These are phyloP conservation scores for Epizoanthus stellaris DNA, from an alignment of 92 coral and sea anemone genomes.

Conservation along the genomic window DNA sequence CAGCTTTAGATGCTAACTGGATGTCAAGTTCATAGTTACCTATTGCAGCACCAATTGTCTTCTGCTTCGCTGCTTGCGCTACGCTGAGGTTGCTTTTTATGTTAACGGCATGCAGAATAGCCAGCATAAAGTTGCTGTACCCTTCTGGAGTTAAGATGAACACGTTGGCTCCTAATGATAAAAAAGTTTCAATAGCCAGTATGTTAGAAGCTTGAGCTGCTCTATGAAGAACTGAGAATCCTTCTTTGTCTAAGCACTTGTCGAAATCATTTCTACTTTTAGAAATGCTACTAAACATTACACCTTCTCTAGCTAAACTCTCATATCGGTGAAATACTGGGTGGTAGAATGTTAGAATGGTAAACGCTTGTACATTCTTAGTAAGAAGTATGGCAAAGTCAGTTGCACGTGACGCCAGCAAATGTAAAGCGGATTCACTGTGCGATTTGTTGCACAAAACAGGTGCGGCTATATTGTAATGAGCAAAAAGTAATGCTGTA, in stretches of 20 bases:
- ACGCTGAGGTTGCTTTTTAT: not conserved
- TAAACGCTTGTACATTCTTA: no score
- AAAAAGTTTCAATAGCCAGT: not conserved
- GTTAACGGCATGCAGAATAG: not conserved
- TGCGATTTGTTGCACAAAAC: not conserved
- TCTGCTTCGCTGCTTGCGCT: not conserved
- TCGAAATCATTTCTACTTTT: not conserved
- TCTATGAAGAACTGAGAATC: not conserved
- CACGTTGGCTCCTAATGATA: not conserved
- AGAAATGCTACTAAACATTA: not conserved
- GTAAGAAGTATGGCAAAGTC: not conserved
- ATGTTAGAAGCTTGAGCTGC: conserved; percentile 10
- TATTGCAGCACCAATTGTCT: not conserved
- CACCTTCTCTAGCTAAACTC: not conserved
- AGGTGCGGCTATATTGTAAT: not conserved
- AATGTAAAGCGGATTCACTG: not conserved
- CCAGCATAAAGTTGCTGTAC: not conserved
- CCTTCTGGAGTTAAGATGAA: not conserved
- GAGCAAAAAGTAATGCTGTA: not conserved
- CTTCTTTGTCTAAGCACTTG: not conserved
- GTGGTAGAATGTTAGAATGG: not conserved
- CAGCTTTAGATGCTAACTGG: conserved; percentile 20
- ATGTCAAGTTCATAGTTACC: not conserved
- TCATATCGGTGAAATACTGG: not conserved
- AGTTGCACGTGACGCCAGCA: not conserved